Evolutionary conservation across 2,113 vertebrate genomes (phyloP).

Genomic region (Dendropsophus ebraccatus): DNA sequence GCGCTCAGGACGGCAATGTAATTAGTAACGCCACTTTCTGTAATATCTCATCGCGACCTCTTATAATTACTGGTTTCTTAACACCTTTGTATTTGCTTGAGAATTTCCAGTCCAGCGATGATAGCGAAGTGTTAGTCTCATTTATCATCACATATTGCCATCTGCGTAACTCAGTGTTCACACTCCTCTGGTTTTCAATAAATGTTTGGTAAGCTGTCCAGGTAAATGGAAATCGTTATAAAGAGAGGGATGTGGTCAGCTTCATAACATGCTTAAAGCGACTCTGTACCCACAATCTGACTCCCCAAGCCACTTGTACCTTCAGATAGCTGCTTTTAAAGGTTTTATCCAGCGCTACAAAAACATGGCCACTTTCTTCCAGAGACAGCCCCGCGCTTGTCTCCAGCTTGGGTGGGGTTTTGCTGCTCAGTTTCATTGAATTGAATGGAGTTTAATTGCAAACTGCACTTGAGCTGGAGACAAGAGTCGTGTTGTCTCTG

Average conservation of each 20-base stretch:
- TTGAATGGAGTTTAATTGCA: too few relatives aligned
- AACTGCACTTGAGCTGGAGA: too few relatives aligned
- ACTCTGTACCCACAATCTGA: too few relatives aligned
- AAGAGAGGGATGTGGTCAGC: not conserved
- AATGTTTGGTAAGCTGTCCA: not conserved
- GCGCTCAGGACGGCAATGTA: not conserved
- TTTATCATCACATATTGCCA: not conserved
- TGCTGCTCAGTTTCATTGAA: too few relatives aligned
- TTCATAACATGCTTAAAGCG: not conserved
- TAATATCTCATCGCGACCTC: not conserved
- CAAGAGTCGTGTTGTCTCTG: too few relatives aligned
- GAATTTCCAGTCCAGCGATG: not conserved
- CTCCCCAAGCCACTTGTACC: too few relatives aligned
- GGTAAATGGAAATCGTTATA: not conserved
- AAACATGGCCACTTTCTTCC: too few relatives aligned
- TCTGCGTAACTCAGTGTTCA: too few relatives aligned
- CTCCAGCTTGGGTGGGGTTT: too few relatives aligned
- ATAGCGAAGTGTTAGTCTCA: not conserved
- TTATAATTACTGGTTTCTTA: not conserved
- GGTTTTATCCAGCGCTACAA: too few relatives aligned
- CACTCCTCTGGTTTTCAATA: not conserved
- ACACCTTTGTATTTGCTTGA: not conserved
- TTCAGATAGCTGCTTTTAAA: too few relatives aligned
- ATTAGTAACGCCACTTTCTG: not conserved
- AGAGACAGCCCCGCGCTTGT: too few relatives aligned